These are phyloP conservation scores for Ceratoteleas bidentatus DNA, from an alignment of 1,140 invertebrate genomes.

Conservation along the genomic window DNA sequence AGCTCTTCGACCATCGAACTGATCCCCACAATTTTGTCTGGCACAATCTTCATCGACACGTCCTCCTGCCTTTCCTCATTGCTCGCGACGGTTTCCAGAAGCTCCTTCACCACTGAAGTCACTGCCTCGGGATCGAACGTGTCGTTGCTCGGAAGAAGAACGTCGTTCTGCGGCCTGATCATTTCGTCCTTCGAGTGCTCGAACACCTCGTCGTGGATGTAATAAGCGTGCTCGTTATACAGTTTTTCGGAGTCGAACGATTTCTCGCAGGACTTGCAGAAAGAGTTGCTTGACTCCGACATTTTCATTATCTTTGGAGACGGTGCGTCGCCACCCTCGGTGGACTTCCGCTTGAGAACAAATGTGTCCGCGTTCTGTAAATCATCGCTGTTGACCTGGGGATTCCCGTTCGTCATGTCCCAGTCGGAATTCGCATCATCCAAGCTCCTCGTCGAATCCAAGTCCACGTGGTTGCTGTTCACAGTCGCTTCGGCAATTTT, in stretches of 20 bases:
- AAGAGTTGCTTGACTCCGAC: background rate
- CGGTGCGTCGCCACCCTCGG: background rate
- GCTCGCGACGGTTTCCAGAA: slow-evolving; percentile 5
- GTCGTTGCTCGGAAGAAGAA: background rate
- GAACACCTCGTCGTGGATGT: slow-evolving; percentile 57
- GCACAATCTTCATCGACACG: background rate
- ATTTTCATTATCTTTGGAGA: background rate
- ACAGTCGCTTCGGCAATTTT: background rate
- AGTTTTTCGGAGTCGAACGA: slow-evolving; percentile 25
- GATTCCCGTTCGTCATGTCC: too few relatives aligned
- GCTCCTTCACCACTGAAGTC: slow-evolving; percentile 24
- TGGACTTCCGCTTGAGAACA: slow-evolving; percentile 9
- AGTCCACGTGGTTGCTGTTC: background rate
- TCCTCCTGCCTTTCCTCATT: slow-evolving; percentile 10
- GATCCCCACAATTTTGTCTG: slow-evolving; percentile 39
- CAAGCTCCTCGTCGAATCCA: background rate
- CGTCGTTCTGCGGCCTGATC: slow-evolving; percentile 26
- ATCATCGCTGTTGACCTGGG: background rate
- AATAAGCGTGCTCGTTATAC: slow-evolving; percentile 65
- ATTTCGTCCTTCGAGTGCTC: slow-evolving; percentile 49
- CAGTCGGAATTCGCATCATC: too few relatives aligned
- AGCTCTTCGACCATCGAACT: slow-evolving; percentile 26
- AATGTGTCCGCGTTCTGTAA: slow-evolving; percentile 6
- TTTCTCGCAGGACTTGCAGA: slow-evolving; percentile 44
- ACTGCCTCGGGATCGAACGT: background rate